These are phyloP conservation scores for Emys orbicularis DNA, from an alignment of 2,797 vertebrate genomes.

Conservation along the genomic window DNA sequence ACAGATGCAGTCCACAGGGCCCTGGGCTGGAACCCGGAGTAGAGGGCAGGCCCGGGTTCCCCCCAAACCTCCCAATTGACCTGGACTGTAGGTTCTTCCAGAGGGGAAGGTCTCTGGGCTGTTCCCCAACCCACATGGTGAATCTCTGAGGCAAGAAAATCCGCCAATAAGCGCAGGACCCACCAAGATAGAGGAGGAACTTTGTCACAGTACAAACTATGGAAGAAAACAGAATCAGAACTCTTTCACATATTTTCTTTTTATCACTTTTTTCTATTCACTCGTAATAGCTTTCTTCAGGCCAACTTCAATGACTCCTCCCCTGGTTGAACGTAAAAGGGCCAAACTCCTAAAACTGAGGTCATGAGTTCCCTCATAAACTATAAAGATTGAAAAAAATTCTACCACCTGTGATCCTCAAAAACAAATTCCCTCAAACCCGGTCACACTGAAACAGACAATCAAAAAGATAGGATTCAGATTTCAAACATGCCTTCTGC, in stretches of 20 bases:
- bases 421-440: fast-evolving
- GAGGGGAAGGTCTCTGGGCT: no score
- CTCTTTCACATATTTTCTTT: not conserved
- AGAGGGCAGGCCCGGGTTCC: no score
- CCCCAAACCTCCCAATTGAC: no score
- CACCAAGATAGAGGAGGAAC: no score
- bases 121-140: no score
- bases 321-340: not conserved
- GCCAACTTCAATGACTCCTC: no score
- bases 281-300: not conserved
- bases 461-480: fast-evolving
- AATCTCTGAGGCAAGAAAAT: no score
- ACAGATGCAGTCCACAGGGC: no score
- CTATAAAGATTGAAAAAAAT: not conserved
- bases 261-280: not conserved
- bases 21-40: no score
- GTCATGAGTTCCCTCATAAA: not conserved
- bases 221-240: not conserved
- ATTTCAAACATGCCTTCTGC: not conserved
- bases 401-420: not conserved
- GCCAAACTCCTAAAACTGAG: not conserved
- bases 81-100: no score
- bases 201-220: not conserved
- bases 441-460: not conserved
- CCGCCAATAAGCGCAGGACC: no score